Evolutionary conservation across 2,113 vertebrate species (phyloP).

Genomic region (Passer montanus): DNA sequence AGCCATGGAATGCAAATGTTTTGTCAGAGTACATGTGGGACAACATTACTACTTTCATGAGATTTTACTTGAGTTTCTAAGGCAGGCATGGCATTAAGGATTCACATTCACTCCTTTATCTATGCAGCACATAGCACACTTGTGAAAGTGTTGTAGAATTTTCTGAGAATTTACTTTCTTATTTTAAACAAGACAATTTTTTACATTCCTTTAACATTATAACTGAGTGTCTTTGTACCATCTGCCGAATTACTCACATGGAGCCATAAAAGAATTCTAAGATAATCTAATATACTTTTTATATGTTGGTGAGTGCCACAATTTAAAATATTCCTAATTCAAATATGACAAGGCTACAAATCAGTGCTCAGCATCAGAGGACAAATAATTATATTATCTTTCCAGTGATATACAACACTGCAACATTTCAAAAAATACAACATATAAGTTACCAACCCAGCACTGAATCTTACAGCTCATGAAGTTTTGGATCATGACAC

Average conservation of each 20-base stretch:
- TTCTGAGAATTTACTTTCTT: neutral
- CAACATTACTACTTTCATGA: neutral
- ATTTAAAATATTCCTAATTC: slow-evolving; percentile 1
- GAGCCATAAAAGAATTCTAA: slow-evolving; percentile 32
- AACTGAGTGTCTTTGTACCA: slow-evolving; percentile 41
- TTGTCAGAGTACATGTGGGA: neutral
- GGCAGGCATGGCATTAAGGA: neutral
- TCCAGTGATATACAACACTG: neutral
- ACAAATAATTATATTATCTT: neutral
- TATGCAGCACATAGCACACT: neutral
- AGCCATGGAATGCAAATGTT: neutral
- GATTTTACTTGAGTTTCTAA: neutral
- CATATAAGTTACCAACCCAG: neutral
- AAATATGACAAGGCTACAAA: neutral
- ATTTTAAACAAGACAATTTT: slow-evolving; percentile 24
- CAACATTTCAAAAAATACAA: neutral
- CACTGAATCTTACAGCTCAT: neutral
- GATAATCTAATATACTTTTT: slow-evolving; percentile 27
- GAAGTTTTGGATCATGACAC: neutral
- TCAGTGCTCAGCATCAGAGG: neutral
- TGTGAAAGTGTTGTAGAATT: neutral
- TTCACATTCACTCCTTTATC: neutral
- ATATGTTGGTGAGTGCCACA: neutral
- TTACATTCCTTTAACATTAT: neutral
- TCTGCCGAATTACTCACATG: slow-evolving; percentile 28